phyloP scores from a whole-genome alignment of 1,140 invertebrate genomes.

The Venturia canescens region DNA sequence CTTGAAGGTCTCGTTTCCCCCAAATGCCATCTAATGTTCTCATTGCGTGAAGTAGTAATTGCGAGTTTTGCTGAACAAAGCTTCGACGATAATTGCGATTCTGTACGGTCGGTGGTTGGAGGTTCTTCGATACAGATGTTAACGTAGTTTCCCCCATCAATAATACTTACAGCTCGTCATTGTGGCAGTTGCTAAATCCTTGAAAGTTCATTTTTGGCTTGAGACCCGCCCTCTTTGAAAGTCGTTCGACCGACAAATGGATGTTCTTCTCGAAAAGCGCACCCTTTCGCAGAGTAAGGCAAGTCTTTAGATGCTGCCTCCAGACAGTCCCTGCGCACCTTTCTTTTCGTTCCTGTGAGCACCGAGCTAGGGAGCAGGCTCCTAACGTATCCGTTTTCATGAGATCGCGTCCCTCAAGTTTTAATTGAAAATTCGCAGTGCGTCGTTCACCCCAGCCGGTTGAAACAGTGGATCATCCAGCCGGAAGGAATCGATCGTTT shows the following conservation, averaged over 20 bases:
- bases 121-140: not conserved
- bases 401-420: conserved; percentile 13
- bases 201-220: too few relatives aligned
- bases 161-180: too few relatives aligned
- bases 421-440: conserved; percentile 34
- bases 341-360: too few relatives aligned
- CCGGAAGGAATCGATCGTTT: conserved; percentile 26
- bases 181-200: too few relatives aligned
- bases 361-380: too few relatives aligned
- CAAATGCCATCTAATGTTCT: not conserved
- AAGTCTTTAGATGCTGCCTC: too few relatives aligned
- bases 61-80: not conserved
- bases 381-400: conserved; percentile 1
- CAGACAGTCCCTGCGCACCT: too few relatives aligned
- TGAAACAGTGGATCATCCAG: not conserved
- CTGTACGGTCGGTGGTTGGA: not conserved
- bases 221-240: too few relatives aligned
- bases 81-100: not conserved
- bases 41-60: not conserved
- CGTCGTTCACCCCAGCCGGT: not conserved
- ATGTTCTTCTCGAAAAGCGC: too few relatives aligned
- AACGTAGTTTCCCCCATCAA: not conserved
- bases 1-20: not conserved
- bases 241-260: too few relatives aligned
- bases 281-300: too few relatives aligned